A percentile compares a stretch with the other conserved stretches of the same genome.
phyloP scores from a whole-genome alignment of 2,888 invertebrate genomes.

The Nomada lathburiana region DNA sequence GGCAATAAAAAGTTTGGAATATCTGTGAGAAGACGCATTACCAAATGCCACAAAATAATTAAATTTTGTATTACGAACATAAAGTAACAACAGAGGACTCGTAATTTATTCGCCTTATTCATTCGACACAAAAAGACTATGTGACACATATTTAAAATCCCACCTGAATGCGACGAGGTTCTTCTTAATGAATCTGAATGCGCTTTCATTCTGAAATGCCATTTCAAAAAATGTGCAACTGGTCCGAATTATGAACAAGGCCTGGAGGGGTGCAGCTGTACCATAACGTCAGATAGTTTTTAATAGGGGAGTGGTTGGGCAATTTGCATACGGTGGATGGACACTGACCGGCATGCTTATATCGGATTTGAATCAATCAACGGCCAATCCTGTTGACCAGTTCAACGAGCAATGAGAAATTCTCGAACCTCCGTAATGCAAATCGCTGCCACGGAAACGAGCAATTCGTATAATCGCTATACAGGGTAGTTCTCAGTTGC shows the following conservation, averaged over 20 bases:
- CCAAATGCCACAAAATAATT: too few relatives aligned
- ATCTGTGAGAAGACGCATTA: too few relatives aligned
- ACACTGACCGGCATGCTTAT: slow-evolving; percentile 77
- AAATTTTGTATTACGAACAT: too few relatives aligned
- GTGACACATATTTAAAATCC: neutral
- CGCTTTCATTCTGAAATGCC: neutral
- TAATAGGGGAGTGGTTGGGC: slow-evolving; percentile 59
- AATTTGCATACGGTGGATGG: slow-evolving; percentile 73
- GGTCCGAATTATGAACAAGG: slow-evolving; percentile 8
- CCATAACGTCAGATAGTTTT: slow-evolving; percentile 38
- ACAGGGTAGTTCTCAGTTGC: neutral
- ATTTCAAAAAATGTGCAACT: neutral
- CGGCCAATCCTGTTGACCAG: slow-evolving; percentile 42
- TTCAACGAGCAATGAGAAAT: slow-evolving; percentile 61
- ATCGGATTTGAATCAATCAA: slow-evolving; percentile 72
- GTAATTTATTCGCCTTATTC: neutral
- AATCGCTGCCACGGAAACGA: slow-evolving; percentile 36
- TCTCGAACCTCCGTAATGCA: slow-evolving; percentile 42
- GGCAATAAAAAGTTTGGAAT: too few relatives aligned
- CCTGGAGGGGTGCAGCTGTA: slow-evolving; percentile 53
- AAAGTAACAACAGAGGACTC: too few relatives aligned
- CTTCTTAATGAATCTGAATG: neutral
- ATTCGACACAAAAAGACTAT: neutral
- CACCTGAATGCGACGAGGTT: neutral
- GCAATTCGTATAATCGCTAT: slow-evolving; percentile 11